Base-by-base conservation (phyloP, 2,797 vertebrate genomes). In the Enteromius thamalakanensis region DNA sequence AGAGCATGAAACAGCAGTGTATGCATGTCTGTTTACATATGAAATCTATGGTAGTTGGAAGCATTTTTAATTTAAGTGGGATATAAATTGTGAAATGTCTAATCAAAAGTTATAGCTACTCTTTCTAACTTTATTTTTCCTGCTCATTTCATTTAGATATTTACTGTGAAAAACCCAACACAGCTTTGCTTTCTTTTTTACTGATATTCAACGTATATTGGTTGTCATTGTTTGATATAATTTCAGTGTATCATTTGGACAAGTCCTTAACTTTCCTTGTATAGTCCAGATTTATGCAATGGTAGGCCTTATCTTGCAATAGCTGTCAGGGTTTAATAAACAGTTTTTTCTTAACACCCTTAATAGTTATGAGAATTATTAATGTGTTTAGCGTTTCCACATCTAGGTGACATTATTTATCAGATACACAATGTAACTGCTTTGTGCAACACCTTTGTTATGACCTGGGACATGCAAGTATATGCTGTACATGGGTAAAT, bases 1-100 rank as follows among this genome's bases (percentile, higher is more conserved):
- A 94, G 94, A 84, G 93, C 94, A 90, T 96, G 90, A 96, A 68
- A 65, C 19, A 65, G 15, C 23, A 55, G 37, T 53, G 68, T 37
- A 82, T 71, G 34, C 32, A 32, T 45, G 40, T 62, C 53, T 29
- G 71, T 68, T 76, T 81, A 71, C 53, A 53, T 17, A 14, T 72
- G 34, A 26, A 80, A 29, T 47, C 58, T 32, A 5, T 62, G 64
- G 1, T 64, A 15, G 71, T n/a, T 6, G 3, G 29, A 29, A 34
- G 19, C 6, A 8, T 76, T 60, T 76, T 60, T 26, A 23, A 15
- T 51, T 72, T 7, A 29, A 49, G 8, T 47, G 26, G 32, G 19
- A n/a, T 75, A n/a, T n/a, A 34, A 34, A 53, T n/a, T 9, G 15
- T 71, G 5, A 72, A 49, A 51, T 72, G 10, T 72, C 70, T 21